Evolutionary conservation across 2,113 vertebrate species (phyloP).

Genomic region (Sialia sialis): DNA sequence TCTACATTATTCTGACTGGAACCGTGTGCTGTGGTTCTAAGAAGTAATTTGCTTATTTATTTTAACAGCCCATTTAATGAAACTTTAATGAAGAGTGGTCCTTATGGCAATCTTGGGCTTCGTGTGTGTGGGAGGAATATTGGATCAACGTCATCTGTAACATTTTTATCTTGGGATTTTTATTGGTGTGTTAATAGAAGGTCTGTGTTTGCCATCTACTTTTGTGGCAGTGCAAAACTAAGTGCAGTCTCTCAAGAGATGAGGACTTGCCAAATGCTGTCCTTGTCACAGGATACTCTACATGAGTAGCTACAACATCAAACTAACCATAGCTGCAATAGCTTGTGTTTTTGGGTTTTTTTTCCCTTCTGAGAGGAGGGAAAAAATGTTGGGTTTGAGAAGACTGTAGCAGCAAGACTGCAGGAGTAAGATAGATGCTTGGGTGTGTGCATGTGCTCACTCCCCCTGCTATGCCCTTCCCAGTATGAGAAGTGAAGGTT

Average conservation of each 20-base stretch:
- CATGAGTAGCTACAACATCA: not conserved
- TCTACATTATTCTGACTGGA: not conserved
- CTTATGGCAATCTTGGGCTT: slow-evolving; percentile 2
- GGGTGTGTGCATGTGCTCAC: not conserved
- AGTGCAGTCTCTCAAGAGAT: not conserved
- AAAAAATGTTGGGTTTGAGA: not conserved
- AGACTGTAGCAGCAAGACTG: not conserved
- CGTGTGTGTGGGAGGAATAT: not conserved
- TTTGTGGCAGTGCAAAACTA: not conserved
- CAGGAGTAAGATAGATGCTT: not conserved
- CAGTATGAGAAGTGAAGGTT: not conserved
- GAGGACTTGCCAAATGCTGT: not conserved
- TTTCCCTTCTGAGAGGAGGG: not conserved
- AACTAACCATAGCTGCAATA: not conserved
- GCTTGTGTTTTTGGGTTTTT: not conserved
- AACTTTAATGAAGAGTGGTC: not conserved
- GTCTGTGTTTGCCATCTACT: not conserved
- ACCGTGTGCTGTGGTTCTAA: not conserved
- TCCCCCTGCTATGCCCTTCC: too few relatives aligned
- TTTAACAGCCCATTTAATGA: not conserved
- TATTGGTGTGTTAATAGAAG: not conserved
- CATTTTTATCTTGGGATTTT: not conserved
- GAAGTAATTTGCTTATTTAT: slow-evolving; percentile 32
- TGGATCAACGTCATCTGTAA: not conserved
- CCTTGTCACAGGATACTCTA: accelerated